These are phyloP conservation scores for Zoanthus solanderi DNA, from an alignment of 92 coral and sea anemone genomes.

Conservation along the genomic window DNA sequence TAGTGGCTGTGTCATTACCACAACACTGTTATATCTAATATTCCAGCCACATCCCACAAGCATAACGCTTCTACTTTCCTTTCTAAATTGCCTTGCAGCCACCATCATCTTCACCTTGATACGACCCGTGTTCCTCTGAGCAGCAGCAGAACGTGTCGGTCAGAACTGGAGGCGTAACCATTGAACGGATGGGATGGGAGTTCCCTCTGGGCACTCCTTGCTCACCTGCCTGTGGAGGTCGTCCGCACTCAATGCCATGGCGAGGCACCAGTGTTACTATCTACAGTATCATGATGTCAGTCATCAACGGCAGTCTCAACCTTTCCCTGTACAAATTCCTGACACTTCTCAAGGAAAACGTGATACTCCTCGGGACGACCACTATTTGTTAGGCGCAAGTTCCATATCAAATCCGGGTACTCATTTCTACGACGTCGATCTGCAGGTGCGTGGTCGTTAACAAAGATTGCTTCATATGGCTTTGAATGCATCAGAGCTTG, in stretches of 20 bases:
- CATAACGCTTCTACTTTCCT: too few species aligned
- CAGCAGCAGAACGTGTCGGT: constrained; percentile 56
- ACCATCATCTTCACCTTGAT: constrained; percentile 66
- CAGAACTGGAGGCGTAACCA: constrained; percentile 67
- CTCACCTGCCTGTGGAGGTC: constrained; percentile 57
- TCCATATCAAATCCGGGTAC: background rate
- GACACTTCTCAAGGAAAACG: constrained; percentile 55
- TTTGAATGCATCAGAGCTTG: constrained; percentile 54
- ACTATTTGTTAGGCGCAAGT: background rate
- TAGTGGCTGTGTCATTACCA: too few species aligned
- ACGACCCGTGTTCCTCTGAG: constrained; percentile 53
- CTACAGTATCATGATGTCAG: constrained; percentile 45
- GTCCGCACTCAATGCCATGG: constrained; percentile 61
- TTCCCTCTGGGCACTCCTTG: constrained; percentile 58
- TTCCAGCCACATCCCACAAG: too few species aligned
- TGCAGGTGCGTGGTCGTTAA: constrained; percentile 48
- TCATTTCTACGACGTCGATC: constrained; percentile 51
- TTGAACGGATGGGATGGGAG: constrained; percentile 53
- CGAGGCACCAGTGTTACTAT: constrained; percentile 40
- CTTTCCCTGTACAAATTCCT: constrained; percentile 36
- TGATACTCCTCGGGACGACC: constrained; percentile 45
- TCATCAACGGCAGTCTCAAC: constrained; percentile 60
- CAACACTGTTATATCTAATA: too few species aligned
- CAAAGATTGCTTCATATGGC: constrained; percentile 53
- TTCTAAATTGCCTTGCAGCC: constrained; percentile 64